These are phyloP conservation scores for Sphecodes monilicornis DNA, from an alignment of 2,888 invertebrate species.

Conservation along the genomic window DNA sequence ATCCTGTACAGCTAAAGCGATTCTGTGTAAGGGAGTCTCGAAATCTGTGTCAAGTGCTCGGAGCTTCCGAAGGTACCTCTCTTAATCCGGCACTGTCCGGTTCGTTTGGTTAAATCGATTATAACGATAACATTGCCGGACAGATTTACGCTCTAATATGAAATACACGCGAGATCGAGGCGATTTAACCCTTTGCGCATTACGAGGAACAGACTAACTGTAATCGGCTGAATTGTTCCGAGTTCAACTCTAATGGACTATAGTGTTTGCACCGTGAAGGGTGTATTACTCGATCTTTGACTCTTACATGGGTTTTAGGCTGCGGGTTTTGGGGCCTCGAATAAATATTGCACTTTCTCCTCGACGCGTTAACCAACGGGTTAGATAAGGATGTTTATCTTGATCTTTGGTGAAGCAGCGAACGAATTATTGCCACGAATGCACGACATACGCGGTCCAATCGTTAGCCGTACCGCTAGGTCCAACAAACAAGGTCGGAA, in stretches of 20 bases:
- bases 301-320: no score
- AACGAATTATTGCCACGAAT: no score
- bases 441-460: no score
- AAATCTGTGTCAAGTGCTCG: no score
- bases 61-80: no score
- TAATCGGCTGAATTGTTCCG: slow-evolving; percentile 18
- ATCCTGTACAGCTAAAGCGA: no score
- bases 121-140: neutral
- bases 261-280: neutral
- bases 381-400: neutral
- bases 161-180: neutral
- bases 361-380: neutral
- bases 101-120: slow-evolving; percentile 3
- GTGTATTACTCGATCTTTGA: neutral
- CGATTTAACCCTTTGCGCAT: slow-evolving; percentile 3
- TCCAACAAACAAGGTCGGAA: no score
- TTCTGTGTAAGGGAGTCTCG: no score
- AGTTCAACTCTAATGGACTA: slow-evolving; percentile 4
- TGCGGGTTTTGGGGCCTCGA: no score
- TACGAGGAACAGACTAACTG: neutral
- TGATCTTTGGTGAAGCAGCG: no score
- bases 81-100: no score
- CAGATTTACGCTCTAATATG: neutral
- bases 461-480: no score
- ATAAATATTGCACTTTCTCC: neutral